These are phyloP conservation scores for Eira barbara DNA, from an alignment of 2,113 vertebrate species.

Conservation along the genomic window DNA sequence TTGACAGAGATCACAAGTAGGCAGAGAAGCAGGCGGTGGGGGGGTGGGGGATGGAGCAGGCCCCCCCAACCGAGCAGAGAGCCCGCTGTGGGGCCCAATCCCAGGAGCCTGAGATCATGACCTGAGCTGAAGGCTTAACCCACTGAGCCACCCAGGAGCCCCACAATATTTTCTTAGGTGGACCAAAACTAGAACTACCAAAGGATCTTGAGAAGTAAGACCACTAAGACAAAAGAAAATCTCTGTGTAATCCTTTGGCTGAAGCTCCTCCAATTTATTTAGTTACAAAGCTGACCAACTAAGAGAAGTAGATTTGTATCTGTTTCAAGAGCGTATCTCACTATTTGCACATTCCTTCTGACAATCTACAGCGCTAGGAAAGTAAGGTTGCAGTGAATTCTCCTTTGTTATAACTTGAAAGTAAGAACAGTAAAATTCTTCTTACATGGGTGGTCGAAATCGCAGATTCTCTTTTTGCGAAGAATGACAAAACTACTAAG, in stretches of 20 bases:
- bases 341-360: background rate
- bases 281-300: background rate
- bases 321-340: background rate
- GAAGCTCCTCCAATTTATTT: background rate
- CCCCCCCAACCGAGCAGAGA: too few relatives aligned
- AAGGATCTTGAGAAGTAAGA: background rate
- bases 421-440: background rate
- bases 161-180: background rate
- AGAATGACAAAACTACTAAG: background rate
- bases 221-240: background rate
- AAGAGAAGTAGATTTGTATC: background rate
- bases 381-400: background rate
- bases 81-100: too few relatives aligned
- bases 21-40: too few relatives aligned
- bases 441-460: background rate
- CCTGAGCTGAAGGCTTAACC: too few relatives aligned
- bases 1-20: too few relatives aligned
- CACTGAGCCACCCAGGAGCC: too few relatives aligned
- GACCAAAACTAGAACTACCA: background rate
- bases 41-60: too few relatives aligned
- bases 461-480: background rate
- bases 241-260: background rate
- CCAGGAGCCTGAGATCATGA: too few relatives aligned
- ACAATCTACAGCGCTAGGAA: background rate
- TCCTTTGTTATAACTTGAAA: background rate